Conservation (phyloP, 2,113 vertebrate genomes). For the Elanoides forficatus region DNA sequence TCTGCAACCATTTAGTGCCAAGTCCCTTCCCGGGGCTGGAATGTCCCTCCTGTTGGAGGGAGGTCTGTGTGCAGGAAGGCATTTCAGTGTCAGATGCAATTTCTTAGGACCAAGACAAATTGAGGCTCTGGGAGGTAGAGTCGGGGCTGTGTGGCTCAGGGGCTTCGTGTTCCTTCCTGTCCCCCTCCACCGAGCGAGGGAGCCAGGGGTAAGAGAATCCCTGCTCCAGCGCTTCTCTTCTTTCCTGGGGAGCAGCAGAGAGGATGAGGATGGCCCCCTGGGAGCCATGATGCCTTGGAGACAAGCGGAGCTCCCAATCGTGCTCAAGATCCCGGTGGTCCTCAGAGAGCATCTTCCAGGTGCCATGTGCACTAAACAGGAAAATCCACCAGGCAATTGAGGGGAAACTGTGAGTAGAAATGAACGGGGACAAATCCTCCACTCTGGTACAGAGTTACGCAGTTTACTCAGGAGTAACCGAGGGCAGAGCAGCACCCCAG, state of each 20-base stretch:
- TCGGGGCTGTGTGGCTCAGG: neutral
- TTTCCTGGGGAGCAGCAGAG: neutral
- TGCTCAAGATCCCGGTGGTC: neutral
- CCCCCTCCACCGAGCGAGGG: neutral
- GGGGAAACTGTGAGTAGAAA: neutral
- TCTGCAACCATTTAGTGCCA: neutral
- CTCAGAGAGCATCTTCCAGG: neutral
- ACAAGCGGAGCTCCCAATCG: rapidly evolving
- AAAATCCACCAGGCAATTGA: neutral
- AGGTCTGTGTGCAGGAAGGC: neutral
- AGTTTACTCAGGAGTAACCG: neutral
- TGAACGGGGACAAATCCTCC: neutral
- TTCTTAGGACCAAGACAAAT: neutral
- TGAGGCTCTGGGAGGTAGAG: neutral
- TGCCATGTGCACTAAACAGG: neutral
- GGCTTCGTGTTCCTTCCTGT: neutral
- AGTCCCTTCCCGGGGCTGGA: neutral
- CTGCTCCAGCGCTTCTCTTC: neutral
- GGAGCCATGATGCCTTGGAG: neutral
- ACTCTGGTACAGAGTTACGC: neutral
- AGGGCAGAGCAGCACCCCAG: neutral
- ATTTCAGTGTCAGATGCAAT: neutral
- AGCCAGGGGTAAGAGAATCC: neutral
- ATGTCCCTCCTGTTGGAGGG: neutral
- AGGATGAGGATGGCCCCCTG: neutral